A percentile compares a stretch with the other conserved stretches of the same genome.
These are phyloP conservation scores for Xiphias gladius DNA, from an alignment of 2,113 vertebrate genomes.

Conservation along the genomic window DNA sequence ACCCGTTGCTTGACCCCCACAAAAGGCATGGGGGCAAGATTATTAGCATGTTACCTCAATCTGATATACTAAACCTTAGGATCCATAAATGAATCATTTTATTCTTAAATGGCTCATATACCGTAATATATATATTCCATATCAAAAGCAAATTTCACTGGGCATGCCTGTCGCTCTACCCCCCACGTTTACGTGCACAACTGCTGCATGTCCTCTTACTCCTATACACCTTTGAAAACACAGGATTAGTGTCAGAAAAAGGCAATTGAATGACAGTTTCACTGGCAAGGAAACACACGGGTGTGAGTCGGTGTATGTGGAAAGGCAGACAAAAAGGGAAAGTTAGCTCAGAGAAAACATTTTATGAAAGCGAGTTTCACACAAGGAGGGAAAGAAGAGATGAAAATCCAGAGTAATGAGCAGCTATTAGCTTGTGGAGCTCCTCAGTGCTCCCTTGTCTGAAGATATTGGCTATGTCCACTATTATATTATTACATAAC, in stretches of 20 bases:
- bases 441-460: conserved; percentile 44
- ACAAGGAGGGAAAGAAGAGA: conserved; percentile 16
- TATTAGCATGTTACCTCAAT: conserved; percentile 7
- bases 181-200: no score
- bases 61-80: conserved; percentile 7
- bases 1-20: background rate
- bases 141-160: conserved; percentile 42
- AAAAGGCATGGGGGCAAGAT: background rate
- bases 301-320: conserved; percentile 2
- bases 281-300: conserved; percentile 6
- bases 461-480: conserved; percentile 61
- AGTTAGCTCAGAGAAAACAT: conserved; percentile 62
- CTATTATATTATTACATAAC: conserved; percentile 70
- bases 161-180: conserved; percentile 35
- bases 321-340: conserved; percentile 36
- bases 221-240: conserved; percentile 46
- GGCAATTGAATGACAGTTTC: conserved; percentile 65
- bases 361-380: conserved; percentile 62
- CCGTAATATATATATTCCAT: no score
- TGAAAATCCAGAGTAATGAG: conserved; percentile 58
- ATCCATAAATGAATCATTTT: conserved; percentile 17
- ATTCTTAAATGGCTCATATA: conserved; percentile 27
- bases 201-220: conserved; percentile 52
- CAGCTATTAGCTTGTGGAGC: conserved; percentile 53
- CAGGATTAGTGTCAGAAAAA: conserved; percentile 56